Percentiles rank a stretch among this genome's conserved stretches.
Evolutionary conservation across 1,140 invertebrate genomes (phyloP).

Genomic region (Solen grandis): DNA sequence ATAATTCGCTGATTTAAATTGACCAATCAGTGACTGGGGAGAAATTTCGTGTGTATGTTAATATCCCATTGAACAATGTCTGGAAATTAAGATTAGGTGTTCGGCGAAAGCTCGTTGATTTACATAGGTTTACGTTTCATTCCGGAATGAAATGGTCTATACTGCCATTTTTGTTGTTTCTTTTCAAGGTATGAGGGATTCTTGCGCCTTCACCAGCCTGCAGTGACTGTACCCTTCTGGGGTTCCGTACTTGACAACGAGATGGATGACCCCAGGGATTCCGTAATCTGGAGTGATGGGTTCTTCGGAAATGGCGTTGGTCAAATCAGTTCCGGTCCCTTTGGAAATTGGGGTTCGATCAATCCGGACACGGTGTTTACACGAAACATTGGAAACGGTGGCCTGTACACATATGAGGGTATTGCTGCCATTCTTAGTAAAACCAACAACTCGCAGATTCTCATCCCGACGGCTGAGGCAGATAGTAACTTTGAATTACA

Average conservation of each 20-base stretch:
- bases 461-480: conserved; percentile 47
- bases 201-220: conserved; percentile 17
- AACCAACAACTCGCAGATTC: conserved; percentile 52
- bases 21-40: too few relatives aligned
- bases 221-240: conserved; percentile 77
- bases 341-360: conserved; percentile 36
- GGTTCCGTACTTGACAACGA: conserved; percentile 71
- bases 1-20: too few relatives aligned
- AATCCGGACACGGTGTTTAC: conserved; percentile 12
- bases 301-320: conserved; percentile 79
- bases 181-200: conserved; percentile 39
- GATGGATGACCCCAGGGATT: conserved; percentile 69
- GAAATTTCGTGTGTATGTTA: too few relatives aligned
- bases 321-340: conserved; percentile 76
- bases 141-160: too few relatives aligned
- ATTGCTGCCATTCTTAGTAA: conserved; percentile 49
- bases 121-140: too few relatives aligned
- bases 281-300: conserved; percentile 72
- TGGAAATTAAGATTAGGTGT: too few relatives aligned
- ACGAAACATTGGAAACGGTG: conserved; percentile 36
- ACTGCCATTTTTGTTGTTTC: too few relatives aligned
- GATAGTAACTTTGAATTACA: conserved; percentile 67
- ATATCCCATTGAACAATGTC: too few relatives aligned
- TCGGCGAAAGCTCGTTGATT: too few relatives aligned
- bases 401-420: conserved; percentile 43